Base-by-base conservation (phyloP, 1,140 invertebrate species). In the Drosophila nasuta region DNA sequence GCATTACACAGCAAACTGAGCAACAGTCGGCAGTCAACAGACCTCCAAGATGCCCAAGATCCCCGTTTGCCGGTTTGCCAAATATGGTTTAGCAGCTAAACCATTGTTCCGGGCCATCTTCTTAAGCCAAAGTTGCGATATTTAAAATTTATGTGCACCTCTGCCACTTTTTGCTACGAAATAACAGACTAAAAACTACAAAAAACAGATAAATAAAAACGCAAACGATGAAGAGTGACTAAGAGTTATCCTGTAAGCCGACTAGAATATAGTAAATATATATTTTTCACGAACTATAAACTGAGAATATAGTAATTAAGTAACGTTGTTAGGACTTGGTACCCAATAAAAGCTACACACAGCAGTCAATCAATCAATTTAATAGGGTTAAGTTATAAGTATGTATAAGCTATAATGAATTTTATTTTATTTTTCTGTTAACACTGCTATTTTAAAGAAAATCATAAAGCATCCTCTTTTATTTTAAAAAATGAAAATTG, bases 81-180 rank as follows among this genome's bases (percentile, higher is more conserved):
- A 75, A 75, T 75, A 75, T 75, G 72, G 67, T 48, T 49, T 56
- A 70, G 51, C 38, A 20, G 49, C 25, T n/a, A 49, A 60, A 28
- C 72, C 72, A 75, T 75, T 75, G 72, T 75, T 70, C 66, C 49
- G 51, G 25, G 35, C 57, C 66, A 75, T 75, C 72, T 75, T 70
- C 66, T 28, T 56, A 38, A 54, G 35, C 66, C 51, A 52, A 35
- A 62, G 73, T 67, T 41, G 74, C 59, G 70, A 83, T 89, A 83
- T 89, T 89, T 83, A 63, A 80, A 89, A 83, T 88, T 89, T 83
- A 89, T 88, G 81, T 78, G 69, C 69, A 85, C 66, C 70, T 72
- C 13, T 58, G 59, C 46, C 46, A 43, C 41, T 70, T 57, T 70
- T 70, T 75, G 52, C 72, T 30, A 30, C 11, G 4, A 51, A 57